A percentile compares a stretch with the other conserved stretches of the same genome.
phyloP scores from a whole-genome alignment of 2,797 vertebrate species.

The Squalus acanthias region DNA sequence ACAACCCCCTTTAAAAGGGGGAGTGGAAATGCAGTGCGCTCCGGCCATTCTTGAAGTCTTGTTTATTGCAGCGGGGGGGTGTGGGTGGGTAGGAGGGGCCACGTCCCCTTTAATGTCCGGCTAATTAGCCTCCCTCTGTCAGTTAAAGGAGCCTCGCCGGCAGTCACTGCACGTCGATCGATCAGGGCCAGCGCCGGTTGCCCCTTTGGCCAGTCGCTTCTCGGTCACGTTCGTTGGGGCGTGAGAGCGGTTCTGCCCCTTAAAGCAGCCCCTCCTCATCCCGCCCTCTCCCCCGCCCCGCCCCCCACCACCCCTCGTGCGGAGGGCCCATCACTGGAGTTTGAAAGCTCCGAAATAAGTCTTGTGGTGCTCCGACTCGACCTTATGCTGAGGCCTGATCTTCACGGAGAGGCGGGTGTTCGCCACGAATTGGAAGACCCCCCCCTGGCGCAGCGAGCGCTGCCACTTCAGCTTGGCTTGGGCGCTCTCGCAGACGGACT shows the following conservation, averaged over 20 bases:
- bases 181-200: no score
- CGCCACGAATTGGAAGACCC: not conserved
- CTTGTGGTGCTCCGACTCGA: not conserved
- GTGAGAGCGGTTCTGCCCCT: not conserved
- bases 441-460: not conserved
- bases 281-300: not conserved
- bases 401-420: not conserved
- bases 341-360: not conserved
- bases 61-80: not conserved
- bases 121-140: not conserved
- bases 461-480: not conserved
- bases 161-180: not conserved
- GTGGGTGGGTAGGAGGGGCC: not conserved
- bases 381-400: not conserved
- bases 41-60: not conserved
- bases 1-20: not conserved
- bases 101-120: rapidly evolving
- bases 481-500: not conserved
- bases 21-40: rapidly evolving
- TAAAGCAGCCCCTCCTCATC: not conserved
- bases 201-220: not conserved
- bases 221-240: not conserved
- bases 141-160: not conserved
- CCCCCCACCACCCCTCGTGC: not conserved
- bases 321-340: not conserved